Evolutionary conservation across 2,888 invertebrate species (phyloP), one percentile per base, ranked within the genome.

Genomic region (Cataglyphis albicans): DNA sequence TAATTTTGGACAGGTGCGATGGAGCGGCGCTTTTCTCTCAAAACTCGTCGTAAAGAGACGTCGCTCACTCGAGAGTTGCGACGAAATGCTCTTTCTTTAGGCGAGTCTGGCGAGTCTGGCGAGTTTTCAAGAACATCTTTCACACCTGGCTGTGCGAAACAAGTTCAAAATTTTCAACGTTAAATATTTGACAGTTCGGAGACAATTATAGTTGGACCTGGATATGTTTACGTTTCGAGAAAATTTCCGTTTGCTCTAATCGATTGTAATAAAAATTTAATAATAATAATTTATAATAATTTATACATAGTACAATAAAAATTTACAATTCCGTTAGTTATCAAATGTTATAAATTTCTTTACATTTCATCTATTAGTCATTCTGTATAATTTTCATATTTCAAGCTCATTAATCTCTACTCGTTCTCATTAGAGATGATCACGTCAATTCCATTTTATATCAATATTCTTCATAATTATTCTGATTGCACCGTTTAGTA

Each of bases 321-420:
- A 32, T 32, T 32, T 32, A 32, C 5, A 32, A 32, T 32, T 32
- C 32, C 38, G 32, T 25, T 65, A 52, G n/a, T 65, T 29, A 41
- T 55, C 38, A 3, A 38, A 65, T 65, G 7, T 38, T 41, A 5
- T 5, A 3, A 32, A 29, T 41, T 65, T 65, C 25, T 29, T 65
- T 25, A 57, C 29, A 65, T n/a, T 29, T 76, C 57, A 55, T 65
- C 29, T n/a, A 21, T 29, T 5, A 15, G 15, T 21, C 15, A 21
- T 41, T 67, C 7, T 6, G 29, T n/a, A n/a, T 5, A 55, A 57
- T 67, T 76, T 41, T 76, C 67, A 35, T 18, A 10, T 65, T 76
- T 76, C 55, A 15, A 76, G 29, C 65, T 32, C 67, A 55, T 67
- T 76, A 76, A 76, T 80, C 78, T 70, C 59, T 70, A 68, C n/a